These are phyloP conservation scores for Lepidurus apus DNA, from an alignment of 1,140 invertebrate genomes.

Conservation along the genomic window DNA sequence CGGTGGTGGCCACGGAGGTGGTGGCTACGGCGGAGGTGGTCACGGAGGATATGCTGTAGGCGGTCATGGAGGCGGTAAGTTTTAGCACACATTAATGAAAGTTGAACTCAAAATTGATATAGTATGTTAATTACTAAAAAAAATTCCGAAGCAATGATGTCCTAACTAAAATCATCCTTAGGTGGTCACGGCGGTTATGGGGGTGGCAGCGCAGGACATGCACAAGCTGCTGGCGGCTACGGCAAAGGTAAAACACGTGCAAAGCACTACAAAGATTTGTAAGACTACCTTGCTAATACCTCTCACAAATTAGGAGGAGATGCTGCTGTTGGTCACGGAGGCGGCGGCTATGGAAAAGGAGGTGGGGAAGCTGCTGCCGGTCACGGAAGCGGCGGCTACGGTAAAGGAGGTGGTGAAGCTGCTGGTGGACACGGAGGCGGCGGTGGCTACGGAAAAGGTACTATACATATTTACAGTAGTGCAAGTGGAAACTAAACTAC, in stretches of 20 bases:
- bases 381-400: not conserved
- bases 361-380: not conserved
- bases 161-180: too few species aligned
- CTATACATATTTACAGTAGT: not conserved
- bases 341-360: constrained; percentile 3
- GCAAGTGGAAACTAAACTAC: too few species aligned
- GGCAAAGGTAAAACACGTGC: not conserved
- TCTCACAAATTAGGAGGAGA: not conserved
- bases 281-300: not conserved
- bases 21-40: not conserved
- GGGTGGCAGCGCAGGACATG: not conserved
- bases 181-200: not conserved
- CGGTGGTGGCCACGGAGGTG: not conserved
- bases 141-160: too few species aligned
- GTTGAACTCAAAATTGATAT: too few species aligned
- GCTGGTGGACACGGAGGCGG: constrained; percentile 5
- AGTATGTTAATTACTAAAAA: too few species aligned
- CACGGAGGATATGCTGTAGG: not conserved
- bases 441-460: not conserved
- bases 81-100: too few species aligned
- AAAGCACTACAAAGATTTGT: not conserved
- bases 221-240: not conserved
- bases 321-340: constrained; percentile 11
- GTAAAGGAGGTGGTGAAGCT: not conserved
- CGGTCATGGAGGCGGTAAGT: too few species aligned